Evolutionary conservation across 2,888 invertebrate genomes (phyloP).

Genomic region (Drosophila cracens): DNA sequence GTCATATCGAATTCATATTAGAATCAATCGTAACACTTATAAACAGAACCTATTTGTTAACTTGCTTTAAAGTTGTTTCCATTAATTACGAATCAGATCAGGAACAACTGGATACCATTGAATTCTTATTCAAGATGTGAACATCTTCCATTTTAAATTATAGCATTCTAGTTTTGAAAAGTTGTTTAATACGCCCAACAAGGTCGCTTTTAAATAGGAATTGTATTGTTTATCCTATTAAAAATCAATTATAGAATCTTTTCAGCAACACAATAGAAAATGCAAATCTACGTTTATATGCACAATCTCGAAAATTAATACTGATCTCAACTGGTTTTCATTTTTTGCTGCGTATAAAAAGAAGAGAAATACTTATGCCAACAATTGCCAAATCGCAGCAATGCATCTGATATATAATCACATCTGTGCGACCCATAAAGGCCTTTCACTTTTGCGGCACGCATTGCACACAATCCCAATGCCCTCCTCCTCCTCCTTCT

Average conservation of each 20-base stretch:
- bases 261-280: constrained; percentile 58
- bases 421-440: constrained; percentile 66
- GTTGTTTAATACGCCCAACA: constrained; percentile 45
- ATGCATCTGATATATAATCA: constrained; percentile 67
- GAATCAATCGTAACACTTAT: neutral
- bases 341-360: constrained; percentile 4
- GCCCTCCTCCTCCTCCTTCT: constrained; percentile 1
- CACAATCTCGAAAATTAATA: constrained; percentile 13
- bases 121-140: constrained; percentile 25
- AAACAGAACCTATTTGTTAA: constrained; percentile 11
- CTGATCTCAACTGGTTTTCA: constrained; percentile 49
- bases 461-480: constrained; percentile 53
- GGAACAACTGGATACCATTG: constrained; percentile 22
- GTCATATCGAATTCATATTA: constrained; percentile 1
- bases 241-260: constrained; percentile 45
- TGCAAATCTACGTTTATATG: constrained; percentile 44
- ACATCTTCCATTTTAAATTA: constrained; percentile 20
- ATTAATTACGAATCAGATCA: constrained; percentile 39
- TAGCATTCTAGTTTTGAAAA: constrained; percentile 50
- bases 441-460: constrained; percentile 75
- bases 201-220: constrained; percentile 22
- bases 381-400: constrained; percentile 65
- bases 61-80: constrained; percentile 19
- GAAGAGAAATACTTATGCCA: constrained; percentile 52
- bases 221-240: constrained; percentile 46